Evolutionary conservation across 2,113 vertebrate species (phyloP).

Genomic region (Oreocharis arfaki): DNA sequence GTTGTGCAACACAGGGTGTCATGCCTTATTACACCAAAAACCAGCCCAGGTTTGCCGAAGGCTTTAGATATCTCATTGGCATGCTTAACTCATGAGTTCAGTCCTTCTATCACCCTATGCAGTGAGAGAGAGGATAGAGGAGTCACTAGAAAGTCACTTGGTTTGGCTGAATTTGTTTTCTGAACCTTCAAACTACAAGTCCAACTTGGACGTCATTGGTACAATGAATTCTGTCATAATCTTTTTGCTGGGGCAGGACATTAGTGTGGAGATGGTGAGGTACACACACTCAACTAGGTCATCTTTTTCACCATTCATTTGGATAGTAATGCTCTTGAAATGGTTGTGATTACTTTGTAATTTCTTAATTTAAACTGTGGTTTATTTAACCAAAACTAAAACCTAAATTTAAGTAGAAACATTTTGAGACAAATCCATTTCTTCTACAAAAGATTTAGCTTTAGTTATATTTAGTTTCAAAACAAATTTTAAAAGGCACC

Average conservation of each 20-base stretch:
- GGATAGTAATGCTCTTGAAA: neutral
- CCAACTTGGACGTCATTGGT: neutral
- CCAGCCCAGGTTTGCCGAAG: neutral
- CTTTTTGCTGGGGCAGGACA: neutral
- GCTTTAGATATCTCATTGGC: neutral
- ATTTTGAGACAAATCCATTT: neutral
- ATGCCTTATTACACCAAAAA: neutral
- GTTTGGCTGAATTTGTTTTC: neutral
- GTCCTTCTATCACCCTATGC: neutral
- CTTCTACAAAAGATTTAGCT: neutral
- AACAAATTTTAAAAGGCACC: neutral
- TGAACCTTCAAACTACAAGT: neutral
- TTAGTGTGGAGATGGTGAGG: neutral
- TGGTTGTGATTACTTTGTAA: neutral
- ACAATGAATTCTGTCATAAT: neutral
- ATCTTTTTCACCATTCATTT: neutral
- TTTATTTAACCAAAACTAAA: neutral
- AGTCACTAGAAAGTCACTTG: neutral
- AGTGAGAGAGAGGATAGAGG: neutral
- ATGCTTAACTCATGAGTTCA: neutral
- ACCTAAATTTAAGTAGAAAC: fast-evolving
- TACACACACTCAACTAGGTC: neutral
- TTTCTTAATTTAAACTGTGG: neutral
- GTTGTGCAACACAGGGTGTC: neutral
- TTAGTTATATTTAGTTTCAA: neutral